Conservation (phyloP, 2,113 vertebrate species). For the Mus musculus region DNA sequence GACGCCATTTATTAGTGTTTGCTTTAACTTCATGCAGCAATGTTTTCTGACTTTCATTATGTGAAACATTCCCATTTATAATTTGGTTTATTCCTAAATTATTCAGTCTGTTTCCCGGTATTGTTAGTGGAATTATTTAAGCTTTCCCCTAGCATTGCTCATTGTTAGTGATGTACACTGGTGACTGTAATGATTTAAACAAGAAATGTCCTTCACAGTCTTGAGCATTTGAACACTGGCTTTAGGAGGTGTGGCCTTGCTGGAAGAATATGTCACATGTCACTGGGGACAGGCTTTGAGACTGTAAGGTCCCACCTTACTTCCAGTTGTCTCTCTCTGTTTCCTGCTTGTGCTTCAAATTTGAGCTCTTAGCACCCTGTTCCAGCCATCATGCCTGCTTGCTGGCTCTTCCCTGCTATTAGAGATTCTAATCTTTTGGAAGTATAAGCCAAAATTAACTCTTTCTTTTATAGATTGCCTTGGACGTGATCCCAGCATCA, state of each 20-base stretch:
- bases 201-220: background rate
- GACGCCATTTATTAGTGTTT: background rate
- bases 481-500: background rate
- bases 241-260: background rate
- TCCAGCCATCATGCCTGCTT: background rate
- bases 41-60: background rate
- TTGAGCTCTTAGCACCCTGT: background rate
- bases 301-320: background rate
- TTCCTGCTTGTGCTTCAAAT: background rate
- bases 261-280: background rate
- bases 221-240: background rate
- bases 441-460: background rate
- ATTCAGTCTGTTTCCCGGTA: background rate
- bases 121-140: background rate
- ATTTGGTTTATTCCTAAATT: background rate
- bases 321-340: background rate
- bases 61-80: background rate
- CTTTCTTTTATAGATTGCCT: no score
- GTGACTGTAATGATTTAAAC: background rate
- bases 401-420: background rate
- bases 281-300: background rate
- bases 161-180: background rate
- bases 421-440: background rate
- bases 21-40: background rate
- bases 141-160: background rate